Conservation (phyloP, 2,888 invertebrate species). For the Eustalomyia histrio region DNA sequence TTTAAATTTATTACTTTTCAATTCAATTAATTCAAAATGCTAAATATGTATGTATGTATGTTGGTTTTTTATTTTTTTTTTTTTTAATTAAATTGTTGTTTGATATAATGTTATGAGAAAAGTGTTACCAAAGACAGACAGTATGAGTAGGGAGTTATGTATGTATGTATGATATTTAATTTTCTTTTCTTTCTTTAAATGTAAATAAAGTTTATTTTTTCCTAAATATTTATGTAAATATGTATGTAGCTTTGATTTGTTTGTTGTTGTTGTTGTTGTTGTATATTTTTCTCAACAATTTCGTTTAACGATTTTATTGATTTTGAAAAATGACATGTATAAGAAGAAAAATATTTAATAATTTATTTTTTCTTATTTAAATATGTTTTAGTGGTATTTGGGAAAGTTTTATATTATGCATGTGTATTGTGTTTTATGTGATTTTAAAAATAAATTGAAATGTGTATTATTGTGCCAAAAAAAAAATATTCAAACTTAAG, state of each 20-base stretch:
- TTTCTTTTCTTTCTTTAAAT: background rate
- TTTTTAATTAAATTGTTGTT: background rate
- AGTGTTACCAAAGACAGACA: background rate
- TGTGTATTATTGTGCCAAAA: background rate
- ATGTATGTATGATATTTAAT: too few relatives aligned
- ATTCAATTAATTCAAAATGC: conserved; percentile 4
- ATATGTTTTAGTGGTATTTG: too few relatives aligned
- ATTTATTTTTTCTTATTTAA: background rate
- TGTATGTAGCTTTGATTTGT: background rate
- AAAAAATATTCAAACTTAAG: too few relatives aligned
- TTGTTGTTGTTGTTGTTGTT: too few relatives aligned
- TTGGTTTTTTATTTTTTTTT: too few relatives aligned
- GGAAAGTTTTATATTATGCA: too few relatives aligned
- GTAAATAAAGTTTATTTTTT: background rate
- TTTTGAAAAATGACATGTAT: background rate
- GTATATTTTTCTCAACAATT: background rate
- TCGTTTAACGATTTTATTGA: background rate
- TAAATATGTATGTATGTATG: background rate
- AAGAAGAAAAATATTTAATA: conserved; percentile 2
- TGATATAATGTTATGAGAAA: background rate
- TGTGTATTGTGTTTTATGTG: conserved; percentile 19
- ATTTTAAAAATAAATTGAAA: background rate
- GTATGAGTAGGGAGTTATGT: too few relatives aligned
- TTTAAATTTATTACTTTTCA: background rate
- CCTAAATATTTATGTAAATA: background rate